phyloP scores from a whole-genome alignment of 1,140 invertebrate genomes.

The Coptotermes formosanus region DNA sequence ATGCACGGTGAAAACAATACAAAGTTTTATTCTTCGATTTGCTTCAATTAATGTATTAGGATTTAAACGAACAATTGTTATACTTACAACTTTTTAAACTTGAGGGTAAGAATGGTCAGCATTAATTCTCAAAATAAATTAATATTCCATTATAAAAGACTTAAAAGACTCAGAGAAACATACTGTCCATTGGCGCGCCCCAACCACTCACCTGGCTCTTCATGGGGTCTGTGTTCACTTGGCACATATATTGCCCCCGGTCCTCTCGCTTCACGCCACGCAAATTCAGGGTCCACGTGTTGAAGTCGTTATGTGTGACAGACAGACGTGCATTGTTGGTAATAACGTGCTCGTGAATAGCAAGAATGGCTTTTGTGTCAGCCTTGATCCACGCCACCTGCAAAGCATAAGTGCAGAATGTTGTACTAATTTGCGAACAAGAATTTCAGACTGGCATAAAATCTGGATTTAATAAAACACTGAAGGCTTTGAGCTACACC shows the following conservation, averaged over 20 bases:
- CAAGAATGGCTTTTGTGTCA: slow-evolving; percentile 86
- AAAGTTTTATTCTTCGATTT: no score
- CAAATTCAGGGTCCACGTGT: slow-evolving; percentile 86
- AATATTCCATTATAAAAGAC: no score
- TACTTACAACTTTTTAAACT: no score
- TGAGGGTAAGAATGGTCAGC: no score
- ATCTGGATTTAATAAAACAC: neutral
- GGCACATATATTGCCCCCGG: slow-evolving; percentile 87
- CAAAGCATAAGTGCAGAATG: slow-evolving; percentile 5
- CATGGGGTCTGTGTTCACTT: slow-evolving; percentile 92
- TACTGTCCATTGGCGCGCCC: no score
- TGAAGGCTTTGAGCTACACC: neutral
- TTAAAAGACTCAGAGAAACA: neutral
- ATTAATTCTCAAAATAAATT: neutral
- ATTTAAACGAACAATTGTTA: no score
- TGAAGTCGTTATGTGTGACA: slow-evolving; percentile 82
- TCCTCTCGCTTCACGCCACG: slow-evolving; percentile 78
- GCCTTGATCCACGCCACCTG: slow-evolving; percentile 89
- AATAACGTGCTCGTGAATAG: slow-evolving; percentile 89
- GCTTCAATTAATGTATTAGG: no score
- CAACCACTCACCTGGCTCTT: slow-evolving; percentile 74
- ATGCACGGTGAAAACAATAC: no score
- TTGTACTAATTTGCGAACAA: neutral
- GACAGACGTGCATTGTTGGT: slow-evolving; percentile 83
- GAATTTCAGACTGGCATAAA: neutral